Evolutionary conservation across 2,797 vertebrate species (phyloP).

Genomic region (Syngnathus rostellatus): DNA sequence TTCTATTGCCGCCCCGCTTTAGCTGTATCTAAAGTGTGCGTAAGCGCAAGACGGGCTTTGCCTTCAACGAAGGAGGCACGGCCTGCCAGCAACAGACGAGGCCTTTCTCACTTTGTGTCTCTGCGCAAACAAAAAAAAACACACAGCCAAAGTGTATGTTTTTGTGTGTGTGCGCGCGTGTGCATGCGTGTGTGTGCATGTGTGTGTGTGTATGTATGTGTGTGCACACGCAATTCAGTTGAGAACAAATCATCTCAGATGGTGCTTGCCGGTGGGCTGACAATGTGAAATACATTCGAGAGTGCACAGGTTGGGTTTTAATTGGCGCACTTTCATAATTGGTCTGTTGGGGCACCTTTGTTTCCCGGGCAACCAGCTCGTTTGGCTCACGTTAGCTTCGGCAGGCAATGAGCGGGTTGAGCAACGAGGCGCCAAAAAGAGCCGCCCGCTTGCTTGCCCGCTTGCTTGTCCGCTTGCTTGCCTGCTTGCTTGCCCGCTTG

Average conservation of each 20-base stretch:
- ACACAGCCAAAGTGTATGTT: too few species aligned
- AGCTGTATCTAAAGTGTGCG: background rate
- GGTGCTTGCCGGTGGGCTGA: background rate
- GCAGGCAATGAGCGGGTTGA: background rate
- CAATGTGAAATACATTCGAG: slow-evolving; percentile 1
- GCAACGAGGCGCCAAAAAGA: background rate
- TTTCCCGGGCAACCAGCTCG: background rate
- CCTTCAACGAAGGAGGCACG: too few species aligned
- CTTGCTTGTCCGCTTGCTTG: too few species aligned
- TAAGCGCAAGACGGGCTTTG: background rate
- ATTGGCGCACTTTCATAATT: slow-evolving; percentile 4
- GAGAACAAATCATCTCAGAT: too few species aligned
- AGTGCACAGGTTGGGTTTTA: slow-evolving; percentile 3
- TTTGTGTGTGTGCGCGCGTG: too few species aligned
- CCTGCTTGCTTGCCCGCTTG: too few species aligned
- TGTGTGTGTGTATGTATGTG: background rate
- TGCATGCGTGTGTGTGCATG: background rate
- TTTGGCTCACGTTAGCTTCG: background rate
- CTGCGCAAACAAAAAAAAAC: too few species aligned
- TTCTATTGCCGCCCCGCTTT: background rate
- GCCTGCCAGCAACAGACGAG: too few species aligned
- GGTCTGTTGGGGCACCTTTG: slow-evolving; percentile 1
- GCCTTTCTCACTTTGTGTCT: too few species aligned
- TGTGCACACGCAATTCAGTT: background rate
- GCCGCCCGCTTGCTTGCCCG: too few species aligned